Conservation (phyloP, 2,113 vertebrate species). For the Terrapene triunguis region DNA sequence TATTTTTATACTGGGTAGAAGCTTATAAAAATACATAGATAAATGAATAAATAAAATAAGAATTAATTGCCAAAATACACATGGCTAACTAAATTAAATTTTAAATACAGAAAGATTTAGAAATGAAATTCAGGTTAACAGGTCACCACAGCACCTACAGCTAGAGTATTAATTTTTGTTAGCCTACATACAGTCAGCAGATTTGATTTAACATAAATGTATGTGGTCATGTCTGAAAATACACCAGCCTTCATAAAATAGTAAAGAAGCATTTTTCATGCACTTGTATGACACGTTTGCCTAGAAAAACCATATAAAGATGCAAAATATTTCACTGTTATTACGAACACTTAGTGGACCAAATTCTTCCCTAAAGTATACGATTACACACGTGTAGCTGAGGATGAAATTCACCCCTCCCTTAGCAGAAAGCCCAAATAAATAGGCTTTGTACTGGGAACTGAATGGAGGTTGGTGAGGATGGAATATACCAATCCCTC, state of each 20-base stretch:
- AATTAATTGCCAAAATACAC: not conserved
- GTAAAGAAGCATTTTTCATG: conserved; percentile 3
- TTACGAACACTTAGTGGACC: fast-evolving
- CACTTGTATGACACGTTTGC: not conserved
- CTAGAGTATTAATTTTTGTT: conserved; percentile 41
- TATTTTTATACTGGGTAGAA: not conserved
- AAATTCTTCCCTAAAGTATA: not conserved
- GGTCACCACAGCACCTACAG: conserved; percentile 44
- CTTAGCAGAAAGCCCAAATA: fast-evolving
- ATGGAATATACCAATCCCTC: not conserved
- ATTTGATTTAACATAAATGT: conserved; percentile 43
- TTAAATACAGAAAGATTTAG: conserved; percentile 59
- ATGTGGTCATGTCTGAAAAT: conserved; percentile 45
- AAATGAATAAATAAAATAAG: conserved; percentile 36
- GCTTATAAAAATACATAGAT: not conserved
- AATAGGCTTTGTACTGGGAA: not conserved
- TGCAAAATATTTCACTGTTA: not conserved
- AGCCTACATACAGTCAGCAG: conserved; percentile 66
- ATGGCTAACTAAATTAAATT: conserved; percentile 44
- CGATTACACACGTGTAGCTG: fast-evolving
- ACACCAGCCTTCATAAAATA: conserved; percentile 29
- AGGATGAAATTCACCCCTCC: not conserved
- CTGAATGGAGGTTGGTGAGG: not conserved
- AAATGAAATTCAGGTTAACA: conserved; percentile 62
- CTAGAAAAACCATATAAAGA: not conserved